Base-by-base conservation (phyloP, 2,888 invertebrate species). In the Napeogenes sylphis region DNA sequence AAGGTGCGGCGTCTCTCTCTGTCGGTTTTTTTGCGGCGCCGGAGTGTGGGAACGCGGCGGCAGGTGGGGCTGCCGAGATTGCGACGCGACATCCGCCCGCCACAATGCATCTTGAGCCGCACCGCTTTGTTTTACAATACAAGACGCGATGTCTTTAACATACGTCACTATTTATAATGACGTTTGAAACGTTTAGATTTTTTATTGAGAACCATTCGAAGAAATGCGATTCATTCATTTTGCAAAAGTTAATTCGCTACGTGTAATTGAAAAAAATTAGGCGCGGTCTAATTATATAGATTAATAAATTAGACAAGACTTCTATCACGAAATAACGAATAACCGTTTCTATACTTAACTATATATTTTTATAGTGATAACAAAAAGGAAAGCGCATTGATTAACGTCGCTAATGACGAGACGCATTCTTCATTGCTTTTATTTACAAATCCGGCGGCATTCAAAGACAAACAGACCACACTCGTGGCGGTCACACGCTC, bases 61-160 rank as follows among this genome's bases (percentile, higher is more conserved):
- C 90, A 90, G 90, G 90, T 90, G 90, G 89, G 87, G 84, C 85
- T 82, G 87, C 88, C 77, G 90, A 89, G 90, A 90, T 90, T 90
- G 90, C 87, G 87, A 83, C 83, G 87, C 87, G 90, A 90, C 90
- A 90, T 90, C 90, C 90, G 90, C 87, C 80, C 87, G 82, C 82
- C 83, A 88, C 90, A 87, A 88, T 87, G 87, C 90, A 88, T 87
- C 90, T 86, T 80, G 76, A 79, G 79, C 70, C 72, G 71, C 68
- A 70, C 71, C 72, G 73, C 72, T 73, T 73, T 73, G 73, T 73
- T 73, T 86, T 79, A 85, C 83, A 84, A 82, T 82, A 81, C 81
- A 74, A 80, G 79, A 79, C 79, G 77, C 81, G 77, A 79, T 82
- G 78, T 79, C 81, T 81, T 82, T 82, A 81, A 83, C 86, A 84